Evolutionary conservation across 1,140 invertebrate genomes (phyloP).

Genomic region (Ectropis grisescens): DNA sequence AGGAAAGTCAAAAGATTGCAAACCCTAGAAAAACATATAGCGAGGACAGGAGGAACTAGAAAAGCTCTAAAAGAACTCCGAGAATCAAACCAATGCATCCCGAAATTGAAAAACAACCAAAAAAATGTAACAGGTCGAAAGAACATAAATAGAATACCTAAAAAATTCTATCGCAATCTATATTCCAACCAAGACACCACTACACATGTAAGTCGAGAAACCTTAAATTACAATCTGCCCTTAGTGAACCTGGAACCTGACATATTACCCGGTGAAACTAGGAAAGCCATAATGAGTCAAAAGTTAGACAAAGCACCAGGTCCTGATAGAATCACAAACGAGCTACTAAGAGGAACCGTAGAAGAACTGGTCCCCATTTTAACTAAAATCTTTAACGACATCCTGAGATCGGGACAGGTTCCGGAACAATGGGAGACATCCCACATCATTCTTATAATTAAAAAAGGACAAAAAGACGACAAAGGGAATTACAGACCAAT

Average conservation of each 20-base stretch:
- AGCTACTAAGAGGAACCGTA: slow-evolving; percentile 6
- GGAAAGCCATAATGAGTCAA: not conserved
- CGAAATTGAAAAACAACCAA: slow-evolving; percentile 9
- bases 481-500: slow-evolving; percentile 2
- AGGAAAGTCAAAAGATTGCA: slow-evolving; percentile 3
- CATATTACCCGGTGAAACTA: slow-evolving; percentile 7
- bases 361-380: slow-evolving; percentile 2
- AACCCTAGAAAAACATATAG: slow-evolving; percentile 1
- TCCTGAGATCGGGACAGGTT: slow-evolving; percentile 1
- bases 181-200: slow-evolving; percentile 6
- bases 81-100: slow-evolving; percentile 8
- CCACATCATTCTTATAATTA: not conserved
- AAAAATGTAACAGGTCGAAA: slow-evolving; percentile 7
- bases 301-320: slow-evolving; percentile 2
- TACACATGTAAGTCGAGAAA: slow-evolving; percentile 4
- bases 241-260: slow-evolving; percentile 3
- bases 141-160: slow-evolving; percentile 9
- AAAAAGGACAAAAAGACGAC: not conserved
- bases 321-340: slow-evolving; percentile 8
- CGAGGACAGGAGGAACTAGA: slow-evolving; percentile 7
- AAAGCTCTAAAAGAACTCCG: slow-evolving; percentile 11
- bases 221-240: slow-evolving; percentile 1
- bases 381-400: slow-evolving; percentile 4
- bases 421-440: not conserved
- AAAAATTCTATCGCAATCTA: slow-evolving; percentile 7